These are phyloP conservation scores for Colius striatus DNA, from an alignment of 2,113 vertebrate genomes.

Conservation along the genomic window DNA sequence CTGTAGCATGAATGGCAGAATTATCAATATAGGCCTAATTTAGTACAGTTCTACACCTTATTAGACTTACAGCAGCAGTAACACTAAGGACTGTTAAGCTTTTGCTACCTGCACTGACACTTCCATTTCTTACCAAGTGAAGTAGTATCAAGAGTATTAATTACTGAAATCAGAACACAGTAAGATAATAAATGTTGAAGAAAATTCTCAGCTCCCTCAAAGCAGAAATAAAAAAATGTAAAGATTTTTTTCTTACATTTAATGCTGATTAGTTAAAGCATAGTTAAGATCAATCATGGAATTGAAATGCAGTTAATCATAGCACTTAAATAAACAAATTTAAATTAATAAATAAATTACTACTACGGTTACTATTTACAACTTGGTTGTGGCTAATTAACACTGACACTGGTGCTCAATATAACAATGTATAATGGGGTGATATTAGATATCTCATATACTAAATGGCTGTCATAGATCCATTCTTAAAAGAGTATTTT, in stretches of 20 bases:
- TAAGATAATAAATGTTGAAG: background rate
- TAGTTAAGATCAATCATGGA: background rate
- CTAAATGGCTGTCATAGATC: background rate
- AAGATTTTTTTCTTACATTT: background rate
- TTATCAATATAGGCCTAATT: background rate
- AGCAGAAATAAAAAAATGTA: background rate
- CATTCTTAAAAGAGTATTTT: background rate
- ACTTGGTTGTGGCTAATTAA: background rate
- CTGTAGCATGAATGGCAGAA: slow-evolving; percentile 22
- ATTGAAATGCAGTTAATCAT: slow-evolving; percentile 1
- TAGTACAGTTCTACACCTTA: background rate
- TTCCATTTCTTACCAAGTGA: background rate
- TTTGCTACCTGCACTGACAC: slow-evolving; percentile 1
- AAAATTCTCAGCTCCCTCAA: background rate
- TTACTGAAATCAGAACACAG: slow-evolving; percentile 54
- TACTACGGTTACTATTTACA: slow-evolving; percentile 26
- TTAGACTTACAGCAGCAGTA: background rate
- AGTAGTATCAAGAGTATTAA: slow-evolving; percentile 48
- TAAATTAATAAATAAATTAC: background rate
- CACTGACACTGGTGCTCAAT: background rate
- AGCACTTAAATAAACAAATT: too few species aligned
- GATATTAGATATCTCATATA: background rate
- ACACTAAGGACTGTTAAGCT: slow-evolving; percentile 8
- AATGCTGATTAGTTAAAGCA: slow-evolving; percentile 29
- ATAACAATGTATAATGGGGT: background rate